phyloP scores from a whole-genome alignment of 2,797 vertebrate species.

The Hephaestus fuliginosus region DNA sequence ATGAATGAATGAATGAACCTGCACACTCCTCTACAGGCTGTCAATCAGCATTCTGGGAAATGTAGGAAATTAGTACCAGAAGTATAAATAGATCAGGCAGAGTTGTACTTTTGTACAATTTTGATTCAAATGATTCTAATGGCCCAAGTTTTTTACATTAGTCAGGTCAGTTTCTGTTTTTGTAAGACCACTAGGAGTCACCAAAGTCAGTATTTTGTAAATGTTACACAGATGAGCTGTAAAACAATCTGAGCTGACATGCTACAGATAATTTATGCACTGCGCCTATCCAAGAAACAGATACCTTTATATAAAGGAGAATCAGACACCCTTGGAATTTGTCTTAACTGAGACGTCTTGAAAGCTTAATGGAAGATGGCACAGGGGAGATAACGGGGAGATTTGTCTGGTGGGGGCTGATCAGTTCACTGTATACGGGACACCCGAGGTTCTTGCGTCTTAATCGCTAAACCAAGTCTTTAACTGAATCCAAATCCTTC shows the following conservation, averaged over 20 bases:
- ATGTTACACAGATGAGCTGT: background rate
- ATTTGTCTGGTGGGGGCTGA: background rate
- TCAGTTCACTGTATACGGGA: constrained; percentile 3
- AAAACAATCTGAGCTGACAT: background rate
- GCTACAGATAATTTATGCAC: constrained; percentile 1
- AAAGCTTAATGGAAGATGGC: constrained; percentile 8
- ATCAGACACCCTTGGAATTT: background rate
- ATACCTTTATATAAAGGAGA: constrained; percentile 1
- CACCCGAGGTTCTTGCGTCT: background rate
- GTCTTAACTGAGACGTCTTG: background rate
- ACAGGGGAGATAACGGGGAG: background rate
- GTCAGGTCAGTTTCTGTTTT: constrained; percentile 2
- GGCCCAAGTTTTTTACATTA: background rate
- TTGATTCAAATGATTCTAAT: background rate
- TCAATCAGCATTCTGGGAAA: constrained; percentile 7
- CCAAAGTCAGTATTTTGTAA: background rate
- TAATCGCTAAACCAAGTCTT: background rate
- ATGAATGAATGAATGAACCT: background rate
- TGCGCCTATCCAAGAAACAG: constrained; percentile 13
- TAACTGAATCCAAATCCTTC: constrained; percentile 17
- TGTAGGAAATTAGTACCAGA: constrained; percentile 16
- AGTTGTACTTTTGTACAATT: background rate
- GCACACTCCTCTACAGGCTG: background rate
- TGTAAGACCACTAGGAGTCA: constrained; percentile 1
- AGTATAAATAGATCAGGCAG: background rate